A percentile compares a stretch with the other conserved stretches of the same genome.
Evolutionary conservation across 2,888 invertebrate genomes (phyloP).

Genomic region (Lepidocyrtinus sp.): DNA sequence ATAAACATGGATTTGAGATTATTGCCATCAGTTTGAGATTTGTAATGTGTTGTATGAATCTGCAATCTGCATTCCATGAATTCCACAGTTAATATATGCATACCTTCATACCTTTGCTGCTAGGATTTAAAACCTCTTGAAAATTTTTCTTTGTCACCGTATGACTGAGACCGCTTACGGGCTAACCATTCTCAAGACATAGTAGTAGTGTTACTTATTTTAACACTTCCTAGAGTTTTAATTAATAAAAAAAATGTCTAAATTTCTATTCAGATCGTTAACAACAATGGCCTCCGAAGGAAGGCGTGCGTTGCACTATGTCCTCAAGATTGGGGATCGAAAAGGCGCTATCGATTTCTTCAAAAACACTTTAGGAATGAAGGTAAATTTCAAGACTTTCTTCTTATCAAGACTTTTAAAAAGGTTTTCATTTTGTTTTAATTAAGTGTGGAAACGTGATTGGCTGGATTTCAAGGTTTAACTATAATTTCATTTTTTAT

Average conservation of each 20-base stretch:
- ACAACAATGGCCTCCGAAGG: constrained; percentile 25
- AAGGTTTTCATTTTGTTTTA: constrained; percentile 6
- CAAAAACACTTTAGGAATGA: constrained; percentile 93
- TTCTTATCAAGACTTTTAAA: not conserved
- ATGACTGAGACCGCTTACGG: not conserved
- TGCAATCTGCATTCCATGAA: too few relatives aligned
- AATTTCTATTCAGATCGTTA: not conserved
- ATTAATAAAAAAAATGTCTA: not conserved
- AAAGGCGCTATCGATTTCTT: constrained; percentile 90
- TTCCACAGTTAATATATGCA: too few relatives aligned
- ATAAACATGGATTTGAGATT: too few relatives aligned
- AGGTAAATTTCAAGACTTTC: constrained; percentile 77
- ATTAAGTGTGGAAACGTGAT: not conserved
- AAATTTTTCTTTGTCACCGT: not conserved
- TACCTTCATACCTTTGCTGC: too few relatives aligned
- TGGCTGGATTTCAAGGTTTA: not conserved
- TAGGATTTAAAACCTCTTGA: not conserved
- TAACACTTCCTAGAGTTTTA: not conserved
- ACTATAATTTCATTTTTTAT: constrained; percentile 47
- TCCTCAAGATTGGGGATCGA: constrained; percentile 95
- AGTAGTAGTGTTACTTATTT: not conserved
- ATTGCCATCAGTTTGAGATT: too few relatives aligned
- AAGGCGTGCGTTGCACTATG: constrained; percentile 92
- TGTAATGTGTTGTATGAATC: too few relatives aligned
- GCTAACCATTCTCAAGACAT: not conserved